Evolutionary conservation across 2,797 vertebrate genomes (phyloP).

Genomic region (Phoxinus dragarum): DNA sequence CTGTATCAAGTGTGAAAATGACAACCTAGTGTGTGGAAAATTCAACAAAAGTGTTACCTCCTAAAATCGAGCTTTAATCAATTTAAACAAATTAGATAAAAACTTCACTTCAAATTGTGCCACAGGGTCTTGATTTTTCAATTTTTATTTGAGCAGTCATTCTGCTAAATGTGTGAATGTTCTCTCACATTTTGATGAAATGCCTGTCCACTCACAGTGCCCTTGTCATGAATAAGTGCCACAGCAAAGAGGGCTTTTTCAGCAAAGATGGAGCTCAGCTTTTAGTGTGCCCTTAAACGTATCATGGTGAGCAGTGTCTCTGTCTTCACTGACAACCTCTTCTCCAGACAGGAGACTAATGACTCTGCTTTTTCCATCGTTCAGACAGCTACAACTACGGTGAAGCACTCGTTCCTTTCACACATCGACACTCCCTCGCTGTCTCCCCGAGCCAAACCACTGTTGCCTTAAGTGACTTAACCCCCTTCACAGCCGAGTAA

Average conservation of each 20-base stretch:
- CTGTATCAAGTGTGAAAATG: background rate
- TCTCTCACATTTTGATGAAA: slow-evolving; percentile 35
- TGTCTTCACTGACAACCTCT: slow-evolving; percentile 38
- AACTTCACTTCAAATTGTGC: slow-evolving; percentile 1
- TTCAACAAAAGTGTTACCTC: background rate
- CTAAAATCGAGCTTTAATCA: background rate
- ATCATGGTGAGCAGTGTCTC: slow-evolving; percentile 39
- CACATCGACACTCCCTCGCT: slow-evolving; percentile 52
- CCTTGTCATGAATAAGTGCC: slow-evolving; percentile 28
- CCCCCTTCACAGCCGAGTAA: slow-evolving; percentile 40
- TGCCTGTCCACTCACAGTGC: slow-evolving; percentile 24
- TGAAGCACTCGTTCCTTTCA: slow-evolving; percentile 48
- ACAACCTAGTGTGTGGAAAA: background rate
- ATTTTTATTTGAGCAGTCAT: slow-evolving; percentile 1
- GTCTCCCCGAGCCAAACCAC: slow-evolving; percentile 9
- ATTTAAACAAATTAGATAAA: background rate
- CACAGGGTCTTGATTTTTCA: slow-evolving; percentile 3
- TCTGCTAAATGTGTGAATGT: slow-evolving; percentile 10
- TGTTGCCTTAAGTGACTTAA: slow-evolving; percentile 26
- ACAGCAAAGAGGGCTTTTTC: background rate
- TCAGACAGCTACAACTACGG: slow-evolving; percentile 61
- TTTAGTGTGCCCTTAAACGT: slow-evolving; percentile 40
- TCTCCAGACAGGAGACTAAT: slow-evolving; percentile 69
- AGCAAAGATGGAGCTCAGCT: slow-evolving; percentile 33
- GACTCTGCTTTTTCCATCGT: slow-evolving; percentile 62